phyloP scores from a whole-genome alignment of 2,888 invertebrate species.

The Thymelicus sylvestris region DNA sequence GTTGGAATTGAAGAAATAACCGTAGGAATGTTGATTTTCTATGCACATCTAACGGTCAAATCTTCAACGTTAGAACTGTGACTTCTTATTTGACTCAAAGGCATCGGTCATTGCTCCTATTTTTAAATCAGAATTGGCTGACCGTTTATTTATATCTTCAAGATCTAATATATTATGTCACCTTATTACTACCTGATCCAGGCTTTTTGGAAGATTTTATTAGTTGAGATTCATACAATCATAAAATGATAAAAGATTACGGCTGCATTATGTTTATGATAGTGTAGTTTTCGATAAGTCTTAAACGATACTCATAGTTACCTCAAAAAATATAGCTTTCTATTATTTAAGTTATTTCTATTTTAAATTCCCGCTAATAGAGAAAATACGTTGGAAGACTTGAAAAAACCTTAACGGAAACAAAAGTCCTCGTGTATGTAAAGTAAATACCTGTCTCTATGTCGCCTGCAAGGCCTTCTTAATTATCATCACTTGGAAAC shows the following conservation, averaged over 20 bases:
- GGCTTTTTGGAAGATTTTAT: not conserved
- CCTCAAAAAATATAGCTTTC: too few species aligned
- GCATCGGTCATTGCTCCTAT: not conserved
- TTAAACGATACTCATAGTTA: too few species aligned
- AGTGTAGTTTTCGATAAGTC: not conserved
- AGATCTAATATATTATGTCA: not conserved
- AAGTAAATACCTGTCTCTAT: constrained; percentile 10
- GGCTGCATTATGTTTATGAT: not conserved
- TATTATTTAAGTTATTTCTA: not conserved
- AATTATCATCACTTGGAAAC: constrained; percentile 34
- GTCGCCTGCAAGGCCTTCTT: constrained; percentile 29
- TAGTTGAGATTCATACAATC: not conserved
- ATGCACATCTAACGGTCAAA: constrained; percentile 17
- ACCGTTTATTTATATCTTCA: not conserved
- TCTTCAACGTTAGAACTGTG: constrained; percentile 2
- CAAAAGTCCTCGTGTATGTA: constrained; percentile 17
- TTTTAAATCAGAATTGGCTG: not conserved
- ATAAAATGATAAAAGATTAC: not conserved
- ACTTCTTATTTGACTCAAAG: constrained; percentile 2
- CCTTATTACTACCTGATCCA: not conserved
- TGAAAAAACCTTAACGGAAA: constrained; percentile 13
- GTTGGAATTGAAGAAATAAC: constrained; percentile 18
- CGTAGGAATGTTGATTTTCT: constrained; percentile 29
- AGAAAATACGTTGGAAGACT: not conserved
- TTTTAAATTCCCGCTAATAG: not conserved